Base-by-base conservation (phyloP, 2,888 invertebrate genomes). In the Drosophila putrida region DNA sequence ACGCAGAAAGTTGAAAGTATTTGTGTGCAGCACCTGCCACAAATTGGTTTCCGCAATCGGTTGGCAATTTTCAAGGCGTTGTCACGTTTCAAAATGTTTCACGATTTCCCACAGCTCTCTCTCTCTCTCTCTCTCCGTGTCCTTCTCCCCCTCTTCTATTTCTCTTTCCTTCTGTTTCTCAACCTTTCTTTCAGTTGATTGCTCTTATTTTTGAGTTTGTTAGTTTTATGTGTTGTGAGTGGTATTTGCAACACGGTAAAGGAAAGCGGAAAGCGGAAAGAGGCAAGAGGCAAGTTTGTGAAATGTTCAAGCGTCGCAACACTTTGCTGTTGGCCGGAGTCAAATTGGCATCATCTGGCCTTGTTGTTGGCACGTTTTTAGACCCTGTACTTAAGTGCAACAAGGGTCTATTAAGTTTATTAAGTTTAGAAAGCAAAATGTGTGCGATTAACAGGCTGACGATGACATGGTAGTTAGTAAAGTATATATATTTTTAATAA, bases 21-120 rank as follows among this genome's bases (percentile, higher is more conserved):
- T n/a, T 43, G 25, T 60, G 62, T 66, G 73, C 66, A 61, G 71
- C 78, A 82, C 79, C 82, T 82, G 84, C 66, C 64, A 62, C 80
- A 71, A 79, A 71, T 82, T 79, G 80, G 70, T 61, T 53, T 36
- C 60, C 60, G 31, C 78, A 68, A 67, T 57, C 62, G 44, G 35
- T 61, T 75, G 53, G 63, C 63, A 58, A 72, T 63, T 62, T 69
- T 61, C 35, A 59, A 62, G 71, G 61, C 75, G 70, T 60, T 82
- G 80, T 85, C 80, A 81, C 85, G 85, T 82, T 69, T 66, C 72
- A 53, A 75, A 75, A 82, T 72, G 63, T 84, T 75, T 79, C 46
- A 59, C 80, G 67, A 75, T 70, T 66, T 78, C 49, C 47, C 44
- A 63, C 11, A 59, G 46, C 25, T 43, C 27, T 35, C 33, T 9